Conservation (phyloP, 2,113 vertebrate species). For the Sturnus vulgaris region DNA sequence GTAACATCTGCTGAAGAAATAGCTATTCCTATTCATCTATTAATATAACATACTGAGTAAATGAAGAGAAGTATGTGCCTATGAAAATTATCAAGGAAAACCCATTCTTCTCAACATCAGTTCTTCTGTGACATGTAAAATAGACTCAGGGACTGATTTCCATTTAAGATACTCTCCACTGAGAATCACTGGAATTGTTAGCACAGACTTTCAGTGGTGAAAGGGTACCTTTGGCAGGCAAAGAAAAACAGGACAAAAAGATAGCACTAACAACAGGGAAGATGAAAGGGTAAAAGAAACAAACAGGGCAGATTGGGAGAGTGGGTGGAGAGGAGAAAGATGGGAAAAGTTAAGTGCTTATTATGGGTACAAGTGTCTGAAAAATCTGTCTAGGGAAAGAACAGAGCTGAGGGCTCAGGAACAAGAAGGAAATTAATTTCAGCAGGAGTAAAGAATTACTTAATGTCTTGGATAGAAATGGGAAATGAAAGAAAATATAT, state of each 20-base stretch:
- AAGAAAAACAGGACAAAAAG: neutral
- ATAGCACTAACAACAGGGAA: neutral
- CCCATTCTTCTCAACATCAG: neutral
- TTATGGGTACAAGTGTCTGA: neutral
- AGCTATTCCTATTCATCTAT: neutral
- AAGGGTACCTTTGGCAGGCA: neutral
- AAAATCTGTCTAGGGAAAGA: neutral
- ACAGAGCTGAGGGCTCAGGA: neutral
- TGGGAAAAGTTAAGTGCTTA: neutral
- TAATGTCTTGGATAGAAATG: neutral
- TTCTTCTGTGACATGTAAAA: neutral
- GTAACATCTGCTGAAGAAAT: neutral
- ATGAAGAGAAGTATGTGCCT: neutral
- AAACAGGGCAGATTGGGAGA: neutral
- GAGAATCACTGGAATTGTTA: neutral
- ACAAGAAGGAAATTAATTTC: neutral
- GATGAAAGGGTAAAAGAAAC: neutral
- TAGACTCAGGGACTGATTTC: neutral
- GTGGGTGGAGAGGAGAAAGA: neutral
- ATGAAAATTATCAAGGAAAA: neutral
- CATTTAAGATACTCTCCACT: neutral
- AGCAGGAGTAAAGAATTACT: neutral
- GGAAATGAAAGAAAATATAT: neutral
- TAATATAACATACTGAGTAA: neutral
- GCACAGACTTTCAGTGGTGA: neutral